A percentile compares a stretch with the other conserved stretches of the same genome.
Evolutionary conservation across 2,113 vertebrate species (phyloP).

Genomic region (Drymodes brunneopygia): DNA sequence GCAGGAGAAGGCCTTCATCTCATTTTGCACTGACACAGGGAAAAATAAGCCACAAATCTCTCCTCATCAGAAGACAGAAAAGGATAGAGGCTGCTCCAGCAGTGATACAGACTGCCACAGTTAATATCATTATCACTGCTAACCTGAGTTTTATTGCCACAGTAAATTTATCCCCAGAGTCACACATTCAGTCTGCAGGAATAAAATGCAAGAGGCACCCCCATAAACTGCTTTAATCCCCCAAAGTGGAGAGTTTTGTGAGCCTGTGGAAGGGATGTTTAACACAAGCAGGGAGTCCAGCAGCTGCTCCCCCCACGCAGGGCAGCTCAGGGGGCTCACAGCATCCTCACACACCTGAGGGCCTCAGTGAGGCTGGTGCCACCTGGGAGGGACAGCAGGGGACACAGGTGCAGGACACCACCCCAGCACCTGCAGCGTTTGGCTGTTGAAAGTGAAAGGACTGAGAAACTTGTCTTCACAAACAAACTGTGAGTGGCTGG

Average conservation of each 20-base stretch:
- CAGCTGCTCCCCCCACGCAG: rapidly evolving
- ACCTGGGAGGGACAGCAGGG: neutral
- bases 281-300: neutral
- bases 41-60: neutral
- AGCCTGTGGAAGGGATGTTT: rapidly evolving
- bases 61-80: neutral
- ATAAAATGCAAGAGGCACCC: neutral
- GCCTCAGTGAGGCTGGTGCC: rapidly evolving
- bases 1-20: neutral
- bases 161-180: neutral
- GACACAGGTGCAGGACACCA: neutral
- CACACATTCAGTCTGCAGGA: neutral
- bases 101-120: neutral
- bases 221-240: neutral
- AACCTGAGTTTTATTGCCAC: neutral
- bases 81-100: neutral
- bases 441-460: no score
- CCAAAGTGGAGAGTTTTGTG: rapidly evolving
- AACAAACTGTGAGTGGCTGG: no score
- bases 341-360: neutral
- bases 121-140: neutral
- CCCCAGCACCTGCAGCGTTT: neutral
- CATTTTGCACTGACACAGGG: rapidly evolving
- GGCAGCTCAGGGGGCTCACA: neutral
- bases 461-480: no score